Percentiles rank a stretch among this genome's conserved stretches.
phyloP scores from a whole-genome alignment of 2,888 invertebrate genomes.

The Serripes groenlandicus region DNA sequence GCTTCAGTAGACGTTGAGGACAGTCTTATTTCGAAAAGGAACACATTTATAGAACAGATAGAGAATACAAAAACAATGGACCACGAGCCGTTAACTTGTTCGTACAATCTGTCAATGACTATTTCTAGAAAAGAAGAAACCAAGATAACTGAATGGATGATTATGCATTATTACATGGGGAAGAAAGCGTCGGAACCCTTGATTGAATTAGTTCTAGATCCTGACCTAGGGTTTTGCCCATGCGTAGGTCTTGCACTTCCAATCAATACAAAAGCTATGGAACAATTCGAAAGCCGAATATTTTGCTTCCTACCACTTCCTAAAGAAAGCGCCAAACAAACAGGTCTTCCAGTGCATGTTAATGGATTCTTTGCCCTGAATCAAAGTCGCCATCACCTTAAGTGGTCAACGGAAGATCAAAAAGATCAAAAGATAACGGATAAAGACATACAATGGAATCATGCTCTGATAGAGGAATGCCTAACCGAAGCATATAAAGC shows the following conservation, averaged over 20 bases:
- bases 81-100: neutral
- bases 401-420: slow-evolving; percentile 80
- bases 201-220: slow-evolving; percentile 21
- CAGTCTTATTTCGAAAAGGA: neutral
- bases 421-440: slow-evolving; percentile 64
- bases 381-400: slow-evolving; percentile 82
- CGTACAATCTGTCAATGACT: neutral
- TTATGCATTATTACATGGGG: slow-evolving; percentile 53
- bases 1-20: too few relatives aligned
- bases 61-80: neutral
- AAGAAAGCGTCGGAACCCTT: slow-evolving; percentile 37
- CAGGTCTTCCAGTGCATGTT: slow-evolving; percentile 83
- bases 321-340: slow-evolving; percentile 73
- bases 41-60: neutral
- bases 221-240: slow-evolving; percentile 43
- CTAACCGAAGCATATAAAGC: slow-evolving; percentile 74
- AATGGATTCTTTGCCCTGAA: slow-evolving; percentile 83
- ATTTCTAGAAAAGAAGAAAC: neutral
- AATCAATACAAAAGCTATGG: slow-evolving; percentile 23
- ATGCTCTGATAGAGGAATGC: slow-evolving; percentile 76
- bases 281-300: slow-evolving; percentile 75
- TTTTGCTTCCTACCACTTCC: slow-evolving; percentile 85
- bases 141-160: slow-evolving; percentile 2
- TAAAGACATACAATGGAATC: slow-evolving; percentile 81
- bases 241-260: slow-evolving; percentile 52